Evolutionary conservation across 2,888 invertebrate species (phyloP).

Genomic region (Morpho helenor): DNA sequence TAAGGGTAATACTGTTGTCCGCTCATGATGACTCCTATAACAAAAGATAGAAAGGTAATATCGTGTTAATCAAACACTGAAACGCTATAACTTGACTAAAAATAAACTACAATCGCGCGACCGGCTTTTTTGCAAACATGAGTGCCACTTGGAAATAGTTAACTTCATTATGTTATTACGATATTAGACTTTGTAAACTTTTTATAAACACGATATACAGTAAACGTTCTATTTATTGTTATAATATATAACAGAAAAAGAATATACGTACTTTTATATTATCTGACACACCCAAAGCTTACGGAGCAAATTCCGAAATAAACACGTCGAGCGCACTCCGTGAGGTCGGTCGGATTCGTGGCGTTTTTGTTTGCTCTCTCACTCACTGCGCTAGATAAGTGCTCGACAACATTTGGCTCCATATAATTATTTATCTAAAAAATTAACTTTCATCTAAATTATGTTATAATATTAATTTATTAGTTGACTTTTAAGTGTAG

Average conservation of each 20-base stretch:
- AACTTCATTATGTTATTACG: slow-evolving; percentile 3
- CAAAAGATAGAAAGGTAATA: slow-evolving; percentile 41
- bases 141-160: slow-evolving; percentile 12
- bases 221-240: background rate
- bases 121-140: slow-evolving; percentile 54
- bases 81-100: slow-evolving; percentile 40
- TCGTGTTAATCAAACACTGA: slow-evolving; percentile 36
- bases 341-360: slow-evolving; percentile 52
- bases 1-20: slow-evolving; percentile 92
- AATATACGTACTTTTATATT: slow-evolving; percentile 57
- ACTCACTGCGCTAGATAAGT: slow-evolving; percentile 40
- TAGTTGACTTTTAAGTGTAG: no score
- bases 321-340: slow-evolving; percentile 48
- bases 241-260: background rate
- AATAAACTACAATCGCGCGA: slow-evolving; percentile 52
- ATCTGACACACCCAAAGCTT: slow-evolving; percentile 57
- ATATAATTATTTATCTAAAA: no score
- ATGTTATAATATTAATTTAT: no score
- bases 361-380: slow-evolving; percentile 64
- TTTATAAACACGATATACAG: background rate
- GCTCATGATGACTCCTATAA: slow-evolving; percentile 81
- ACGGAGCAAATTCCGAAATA: slow-evolving; percentile 62
- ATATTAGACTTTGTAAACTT: background rate
- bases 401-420: slow-evolving; percentile 44
- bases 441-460: no score